Base-by-base conservation (phyloP, 2,888 invertebrate species). In the Drosophila peninsularis region DNA sequence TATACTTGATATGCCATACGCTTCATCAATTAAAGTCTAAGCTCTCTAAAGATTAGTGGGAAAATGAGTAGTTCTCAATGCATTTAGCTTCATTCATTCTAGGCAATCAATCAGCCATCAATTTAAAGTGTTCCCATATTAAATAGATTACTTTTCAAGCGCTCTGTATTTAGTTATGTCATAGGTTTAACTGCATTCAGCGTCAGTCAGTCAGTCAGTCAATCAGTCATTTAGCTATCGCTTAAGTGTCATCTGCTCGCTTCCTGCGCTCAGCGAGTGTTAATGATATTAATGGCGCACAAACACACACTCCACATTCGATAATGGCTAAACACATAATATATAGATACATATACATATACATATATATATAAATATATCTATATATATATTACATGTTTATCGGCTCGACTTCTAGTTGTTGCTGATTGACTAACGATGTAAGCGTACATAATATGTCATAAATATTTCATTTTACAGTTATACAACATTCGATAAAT, bases 351-450 rank as follows among this genome's bases (percentile, higher is more conserved):
- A 44, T 41, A 5, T 24, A 24, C 24, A 24, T 24, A 4, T 24
- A 39, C 9, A 44, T n/a, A 5, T 27, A 27, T 27, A 34, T 32
- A 49, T 53, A 27, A 19, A 36, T 36, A 34, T 10, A 44, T n/a
- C 6, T 27, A 27, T 27, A 39, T 32, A 53, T 36, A 14, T 1
- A 21, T 39, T 41, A 66, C 10, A 60, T 53, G 62, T 71, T 71
- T 75, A 71, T 71, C 75, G 58, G 27, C 9, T 13, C 21, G 37
- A 55, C 44, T 49, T 53, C 41, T 63, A 49, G 49, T 63, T 17
- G 61, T 55, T 64, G 78, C 56, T 53, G 85, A 86, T 70, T 71
- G 85, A 88, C 80, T 73, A 83, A 88, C 80, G 88, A 81, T 52
- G 49, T 27, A 64, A 63, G 39, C 32, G 52, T 27, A 41, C 27